Base-by-base conservation (phyloP, 2,888 invertebrate species). In the Papilio elwesi region DNA sequence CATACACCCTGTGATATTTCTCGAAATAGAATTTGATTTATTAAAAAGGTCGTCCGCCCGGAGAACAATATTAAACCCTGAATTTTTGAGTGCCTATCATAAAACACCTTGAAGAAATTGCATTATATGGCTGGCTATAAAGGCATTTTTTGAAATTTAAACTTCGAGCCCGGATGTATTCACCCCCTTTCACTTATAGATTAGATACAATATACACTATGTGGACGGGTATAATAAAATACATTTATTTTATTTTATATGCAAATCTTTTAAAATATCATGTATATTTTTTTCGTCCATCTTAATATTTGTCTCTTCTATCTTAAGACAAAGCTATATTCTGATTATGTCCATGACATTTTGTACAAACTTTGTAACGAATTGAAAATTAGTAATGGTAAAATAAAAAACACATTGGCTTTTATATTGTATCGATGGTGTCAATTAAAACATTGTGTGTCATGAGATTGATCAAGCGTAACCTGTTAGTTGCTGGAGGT, bases 401-500 rank as follows among this genome's bases (percentile, higher is more conserved):
- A 26, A 26, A 26, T 26, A 26, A 26, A 26, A 52, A 15, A 9
- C 2, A 8, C n/a, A n/a, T 53, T 55, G 36, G 12, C 6, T 5
- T 26, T 8, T 55, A 26, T 11, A 26, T 6, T 26, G 4, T 10
- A 10, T 55, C 26, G 26, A 55, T 65, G 48, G 68, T 67, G 59
- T 69, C 70, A 75, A 81, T 77, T 69, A 69, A 62, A 62, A 57
- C 62, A 36, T 69, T 69, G 15, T 48, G 48, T 59, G 68, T 68
- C 38, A 51, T 62, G 15, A 15, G 38, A 62, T 51, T 76, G 76
- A 82, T 82, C 81, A 82, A 81, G 74, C 83, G 84, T 81, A 86
- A 86, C 84, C 85, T 90, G 90, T 91, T 91, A 90, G 82, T 76
- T 76, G 76, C 73, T 76, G 85, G 90, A 91, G 90, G 92, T 85